Percentiles rank a stretch among this genome's conserved stretches.
Evolutionary conservation across 2,888 invertebrate species (phyloP).

Genomic region (Physocephala rufipes): DNA sequence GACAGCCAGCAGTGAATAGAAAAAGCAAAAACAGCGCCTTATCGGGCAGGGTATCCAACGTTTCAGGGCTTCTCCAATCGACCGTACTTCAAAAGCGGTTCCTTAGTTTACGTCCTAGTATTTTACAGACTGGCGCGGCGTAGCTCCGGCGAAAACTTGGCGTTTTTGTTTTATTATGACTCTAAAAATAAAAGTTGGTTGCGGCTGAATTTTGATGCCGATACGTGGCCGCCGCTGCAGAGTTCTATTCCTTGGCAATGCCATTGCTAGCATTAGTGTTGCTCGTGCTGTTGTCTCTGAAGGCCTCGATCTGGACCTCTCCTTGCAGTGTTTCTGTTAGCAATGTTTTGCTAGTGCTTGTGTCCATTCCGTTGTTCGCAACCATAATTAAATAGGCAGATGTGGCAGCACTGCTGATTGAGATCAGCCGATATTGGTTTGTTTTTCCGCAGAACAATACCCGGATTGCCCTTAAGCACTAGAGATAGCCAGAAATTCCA

Average conservation of each 20-base stretch:
- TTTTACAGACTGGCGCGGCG: neutral
- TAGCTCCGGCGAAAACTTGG: neutral
- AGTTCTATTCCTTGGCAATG: conserved; percentile 18
- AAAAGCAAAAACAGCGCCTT: neutral
- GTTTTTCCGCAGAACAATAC: conserved; percentile 9
- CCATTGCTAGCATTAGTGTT: conserved; percentile 33
- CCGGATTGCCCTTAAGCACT: neutral
- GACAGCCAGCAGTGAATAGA: neutral
- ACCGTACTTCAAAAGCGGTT: conserved; percentile 7
- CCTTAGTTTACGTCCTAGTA: neutral
- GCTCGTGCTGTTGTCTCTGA: neutral
- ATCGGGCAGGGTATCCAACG: neutral
- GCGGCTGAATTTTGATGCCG: neutral
- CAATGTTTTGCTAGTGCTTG: neutral
- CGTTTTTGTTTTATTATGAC: neutral
- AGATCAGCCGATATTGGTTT: conserved; percentile 9
- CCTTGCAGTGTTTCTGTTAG: neutral
- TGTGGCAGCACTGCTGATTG: conserved; percentile 34
- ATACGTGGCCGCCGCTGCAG: neutral
- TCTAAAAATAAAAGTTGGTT: conserved; percentile 10
- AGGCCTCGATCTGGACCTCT: conserved; percentile 4
- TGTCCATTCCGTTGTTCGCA: conserved; percentile 21
- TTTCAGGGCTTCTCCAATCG: neutral
- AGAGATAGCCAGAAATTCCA: no score
- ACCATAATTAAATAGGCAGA: conserved; percentile 24